phyloP scores from a whole-genome alignment of 2,888 invertebrate species.

The Drosophila formosana region DNA sequence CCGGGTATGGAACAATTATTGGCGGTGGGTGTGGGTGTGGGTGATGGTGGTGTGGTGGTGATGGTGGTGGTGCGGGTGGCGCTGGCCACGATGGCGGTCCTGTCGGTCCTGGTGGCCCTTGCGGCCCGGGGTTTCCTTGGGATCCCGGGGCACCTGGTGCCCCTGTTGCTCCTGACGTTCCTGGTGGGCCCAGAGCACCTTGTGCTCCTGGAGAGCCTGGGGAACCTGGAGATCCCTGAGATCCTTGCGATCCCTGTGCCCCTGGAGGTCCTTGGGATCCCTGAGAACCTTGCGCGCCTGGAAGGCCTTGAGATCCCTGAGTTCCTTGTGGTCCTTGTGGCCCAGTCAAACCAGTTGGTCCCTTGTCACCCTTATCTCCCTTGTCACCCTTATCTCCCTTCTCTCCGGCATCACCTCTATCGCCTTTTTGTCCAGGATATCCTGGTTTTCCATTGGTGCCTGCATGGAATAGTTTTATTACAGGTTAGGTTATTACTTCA shows the following conservation, averaged over 20 bases:
- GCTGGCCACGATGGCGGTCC: conserved; percentile 2
- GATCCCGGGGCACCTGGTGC: conserved; percentile 34
- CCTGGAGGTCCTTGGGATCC: conserved; percentile 41
- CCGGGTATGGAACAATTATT: conserved; percentile 17
- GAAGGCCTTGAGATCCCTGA: conserved; percentile 40
- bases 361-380: conserved; percentile 23
- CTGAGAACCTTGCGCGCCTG: conserved; percentile 35
- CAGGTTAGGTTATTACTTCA: not conserved
- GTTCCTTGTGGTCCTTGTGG: conserved; percentile 33
- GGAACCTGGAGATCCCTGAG: conserved; percentile 37
- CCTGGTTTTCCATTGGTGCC: conserved; percentile 37
- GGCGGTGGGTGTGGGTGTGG: conserved; percentile 20
- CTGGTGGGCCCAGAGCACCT: conserved; percentile 34
- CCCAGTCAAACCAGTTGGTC: conserved; percentile 27
- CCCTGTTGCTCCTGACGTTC: conserved; percentile 34
- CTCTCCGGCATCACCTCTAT: conserved; percentile 30
- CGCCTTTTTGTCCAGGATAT: conserved; percentile 32
- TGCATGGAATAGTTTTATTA: not conserved
- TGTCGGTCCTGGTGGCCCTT: conserved; percentile 31
- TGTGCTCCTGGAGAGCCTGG: conserved; percentile 32
- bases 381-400: conserved; percentile 36
- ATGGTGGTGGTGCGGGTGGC: conserved; percentile 8
- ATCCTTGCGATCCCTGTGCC: conserved; percentile 40
- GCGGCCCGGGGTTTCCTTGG: conserved; percentile 27
- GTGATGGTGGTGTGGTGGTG: conserved; percentile 26